phyloP scores from a whole-genome alignment of 2,888 invertebrate species.

The Thereva unica region DNA sequence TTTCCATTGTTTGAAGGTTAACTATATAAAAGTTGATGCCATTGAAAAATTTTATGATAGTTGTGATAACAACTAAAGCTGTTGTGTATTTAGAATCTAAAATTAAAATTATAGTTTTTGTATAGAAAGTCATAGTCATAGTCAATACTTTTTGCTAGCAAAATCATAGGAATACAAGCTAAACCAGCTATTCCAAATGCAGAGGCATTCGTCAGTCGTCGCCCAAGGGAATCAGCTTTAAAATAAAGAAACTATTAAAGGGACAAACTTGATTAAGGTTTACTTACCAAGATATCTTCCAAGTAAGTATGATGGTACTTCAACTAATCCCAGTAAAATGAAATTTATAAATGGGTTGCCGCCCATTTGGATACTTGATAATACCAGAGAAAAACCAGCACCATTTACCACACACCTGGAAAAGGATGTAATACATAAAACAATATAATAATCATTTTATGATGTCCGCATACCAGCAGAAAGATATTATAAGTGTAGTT shows the following conservation, averaged over 20 bases:
- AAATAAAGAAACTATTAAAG: background rate
- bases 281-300: too few relatives aligned
- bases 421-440: too few relatives aligned
- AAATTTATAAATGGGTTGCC: too few relatives aligned
- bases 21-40: conserved; percentile 64
- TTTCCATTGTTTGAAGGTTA: conserved; percentile 66
- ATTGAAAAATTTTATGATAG: conserved; percentile 61
- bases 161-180: conserved; percentile 56
- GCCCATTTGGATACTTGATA: too few relatives aligned
- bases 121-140: background rate
- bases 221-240: conserved; percentile 60
- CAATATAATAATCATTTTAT: too few relatives aligned
- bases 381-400: too few relatives aligned
- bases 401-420: too few relatives aligned
- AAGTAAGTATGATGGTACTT: too few relatives aligned
- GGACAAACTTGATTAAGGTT: too few relatives aligned
- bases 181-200: conserved; percentile 57
- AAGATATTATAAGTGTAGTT: conserved; percentile 62
- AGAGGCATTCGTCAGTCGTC: conserved; percentile 60
- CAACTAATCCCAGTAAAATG: too few relatives aligned
- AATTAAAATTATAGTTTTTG: conserved; percentile 13
- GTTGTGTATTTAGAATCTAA: conserved; percentile 50
- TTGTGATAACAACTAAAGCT: conserved; percentile 56
- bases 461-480: conserved; percentile 60
- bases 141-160: conserved; percentile 54